phyloP scores from a whole-genome alignment of 2,797 vertebrate genomes.

The Takifugu rubripes region DNA sequence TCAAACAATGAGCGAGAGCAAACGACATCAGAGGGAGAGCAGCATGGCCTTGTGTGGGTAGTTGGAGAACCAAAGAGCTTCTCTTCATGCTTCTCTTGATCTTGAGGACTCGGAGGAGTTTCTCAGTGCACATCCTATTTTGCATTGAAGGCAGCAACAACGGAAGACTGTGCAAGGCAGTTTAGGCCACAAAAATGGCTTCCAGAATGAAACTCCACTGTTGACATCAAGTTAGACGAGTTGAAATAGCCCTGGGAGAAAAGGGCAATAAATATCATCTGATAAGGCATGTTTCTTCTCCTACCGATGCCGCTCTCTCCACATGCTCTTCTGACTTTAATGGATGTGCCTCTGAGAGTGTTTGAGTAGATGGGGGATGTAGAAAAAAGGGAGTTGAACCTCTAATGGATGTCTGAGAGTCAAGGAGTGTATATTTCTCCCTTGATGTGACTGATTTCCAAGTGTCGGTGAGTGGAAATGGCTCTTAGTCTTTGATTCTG shows the following conservation, averaged over 20 bases:
- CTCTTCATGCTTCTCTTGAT: slow-evolving; percentile 55
- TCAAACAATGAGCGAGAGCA: slow-evolving; percentile 19
- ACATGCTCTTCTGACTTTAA: neutral
- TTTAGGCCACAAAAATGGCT: slow-evolving; percentile 25
- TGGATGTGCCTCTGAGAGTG: neutral
- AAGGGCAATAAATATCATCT: slow-evolving; percentile 20
- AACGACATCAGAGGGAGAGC: slow-evolving; percentile 43
- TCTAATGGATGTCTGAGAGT: neutral
- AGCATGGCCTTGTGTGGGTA: slow-evolving; percentile 43
- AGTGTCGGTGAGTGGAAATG: too few species aligned
- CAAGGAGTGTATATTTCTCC: slow-evolving; percentile 6
- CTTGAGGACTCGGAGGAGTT: slow-evolving; percentile 38
- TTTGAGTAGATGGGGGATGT: neutral
- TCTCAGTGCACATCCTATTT: slow-evolving; percentile 38
- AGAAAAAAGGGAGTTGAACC: slow-evolving; percentile 1
- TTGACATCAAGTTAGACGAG: slow-evolving; percentile 41
- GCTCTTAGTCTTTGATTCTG: too few species aligned
- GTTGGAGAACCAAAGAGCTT: slow-evolving; percentile 36
- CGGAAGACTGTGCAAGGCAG: slow-evolving; percentile 12
- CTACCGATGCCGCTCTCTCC: slow-evolving; percentile 1
- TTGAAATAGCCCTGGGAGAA: slow-evolving; percentile 7
- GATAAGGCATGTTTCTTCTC: neutral
- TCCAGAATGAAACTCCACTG: slow-evolving; percentile 23
- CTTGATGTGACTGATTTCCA: too few species aligned
- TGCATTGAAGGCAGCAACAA: slow-evolving; percentile 35